A percentile compares a stretch with the other conserved stretches of the same genome.
Evolutionary conservation across 2,797 vertebrate species (phyloP).

Genomic region (Gorsachius magnificus): DNA sequence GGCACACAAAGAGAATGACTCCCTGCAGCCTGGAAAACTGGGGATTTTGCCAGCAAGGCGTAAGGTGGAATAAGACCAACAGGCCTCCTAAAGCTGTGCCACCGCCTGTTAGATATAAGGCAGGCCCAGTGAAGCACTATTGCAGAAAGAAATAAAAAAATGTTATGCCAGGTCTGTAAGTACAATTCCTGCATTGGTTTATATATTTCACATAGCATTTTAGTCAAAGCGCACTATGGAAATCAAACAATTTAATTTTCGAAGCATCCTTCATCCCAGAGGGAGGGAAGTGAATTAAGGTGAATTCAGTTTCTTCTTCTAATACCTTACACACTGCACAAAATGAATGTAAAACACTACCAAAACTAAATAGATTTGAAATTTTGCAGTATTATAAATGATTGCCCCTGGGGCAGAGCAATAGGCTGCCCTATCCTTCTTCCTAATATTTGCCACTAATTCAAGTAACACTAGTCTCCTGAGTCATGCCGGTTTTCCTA

Average conservation of each 20-base stretch:
- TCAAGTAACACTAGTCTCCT: not conserved
- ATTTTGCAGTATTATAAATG: not conserved
- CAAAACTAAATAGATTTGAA: not conserved
- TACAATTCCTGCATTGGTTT: not conserved
- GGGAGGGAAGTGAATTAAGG: not conserved
- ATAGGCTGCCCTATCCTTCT: not conserved
- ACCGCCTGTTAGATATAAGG: not conserved
- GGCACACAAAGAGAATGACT: not conserved
- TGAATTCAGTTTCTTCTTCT: not conserved
- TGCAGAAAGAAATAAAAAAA: not conserved
- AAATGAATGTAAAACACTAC: not conserved
- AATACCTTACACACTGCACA: not conserved
- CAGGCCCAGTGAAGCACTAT: not conserved
- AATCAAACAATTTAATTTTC: not conserved
- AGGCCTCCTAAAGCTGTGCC: not conserved
- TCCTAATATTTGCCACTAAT: not conserved
- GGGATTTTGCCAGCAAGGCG: not conserved
- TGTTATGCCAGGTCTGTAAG: not conserved
- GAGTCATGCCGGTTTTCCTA: not conserved
- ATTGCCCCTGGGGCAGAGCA: not conserved
- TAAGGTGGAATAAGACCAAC: not conserved
- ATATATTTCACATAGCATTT: not conserved
- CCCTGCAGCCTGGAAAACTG: not conserved
- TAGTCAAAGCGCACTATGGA: not conserved
- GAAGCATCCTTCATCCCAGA: not conserved